Evolutionary conservation across 2,888 invertebrate genomes (phyloP), one percentile per base, ranked within the genome.

Genomic region (Ptilodon capucinus): DNA sequence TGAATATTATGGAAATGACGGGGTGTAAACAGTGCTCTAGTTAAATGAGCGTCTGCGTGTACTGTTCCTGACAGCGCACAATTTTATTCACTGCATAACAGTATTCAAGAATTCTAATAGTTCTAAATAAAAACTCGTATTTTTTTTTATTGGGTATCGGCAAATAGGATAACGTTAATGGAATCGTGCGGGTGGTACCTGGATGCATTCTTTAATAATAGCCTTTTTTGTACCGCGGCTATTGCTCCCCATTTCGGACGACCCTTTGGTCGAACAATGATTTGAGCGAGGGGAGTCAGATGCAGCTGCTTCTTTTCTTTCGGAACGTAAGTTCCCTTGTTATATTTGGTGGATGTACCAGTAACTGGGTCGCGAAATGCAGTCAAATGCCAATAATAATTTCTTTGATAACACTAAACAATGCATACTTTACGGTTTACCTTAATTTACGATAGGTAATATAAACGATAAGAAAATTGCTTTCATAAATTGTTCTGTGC

Each of bases 281-380:
- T 84, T 80, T 81, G 76, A 81, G 65, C 62, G 81, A 84, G 86
- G 85, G 88, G 85, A 80, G 71, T 76, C 64, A 76, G 70, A 77
- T 84, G 90, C 91, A 90, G 91, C 91, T 91, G 91, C 85, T 87
- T 83, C 81, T 86, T 84, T 86, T 79, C 80, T 82, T 81, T 80
- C 73, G 67, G 60, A 74, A 64, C 53, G 71, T 71, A 76, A n/a
- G n/a, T 21, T 17, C 78, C 78, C 68, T 76, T 81, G 64, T 75
- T 73, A 72, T 74, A 64, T 70, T 65, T 46, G 59, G 59, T 49
- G 49, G 62, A 71, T 63, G 68, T 78, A n/a, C n/a, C n/a, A 77
- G 74, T 77, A 74, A 77, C 64, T 78, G 67, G 71, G 76, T 81
- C 76, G 81, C 80, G 48, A 79, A 83, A 78, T 72, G 54, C 59